phyloP scores from a whole-genome alignment of 2,113 vertebrate genomes.

The Scalopus aquaticus region DNA sequence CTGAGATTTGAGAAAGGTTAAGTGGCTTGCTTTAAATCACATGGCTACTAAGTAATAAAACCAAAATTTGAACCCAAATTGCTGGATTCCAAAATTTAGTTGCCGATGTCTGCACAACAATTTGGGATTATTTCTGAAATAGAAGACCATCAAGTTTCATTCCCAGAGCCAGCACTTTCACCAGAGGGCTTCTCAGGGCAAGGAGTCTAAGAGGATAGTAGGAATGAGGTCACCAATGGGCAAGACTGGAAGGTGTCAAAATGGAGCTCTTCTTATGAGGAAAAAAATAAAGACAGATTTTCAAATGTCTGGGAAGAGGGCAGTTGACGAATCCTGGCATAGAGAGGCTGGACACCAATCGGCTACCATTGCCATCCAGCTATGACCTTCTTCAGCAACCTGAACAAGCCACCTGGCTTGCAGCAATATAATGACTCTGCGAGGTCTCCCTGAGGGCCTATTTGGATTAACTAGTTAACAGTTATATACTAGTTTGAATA shows the following conservation, averaged over 20 bases:
- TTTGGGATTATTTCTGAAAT: not conserved
- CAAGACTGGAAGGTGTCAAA: not conserved
- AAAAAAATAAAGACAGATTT: conserved; percentile 16
- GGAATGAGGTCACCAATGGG: not conserved
- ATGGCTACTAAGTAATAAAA: not conserved
- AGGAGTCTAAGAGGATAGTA: not conserved
- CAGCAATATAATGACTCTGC: conserved; percentile 27
- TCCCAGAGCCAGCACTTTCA: not conserved
- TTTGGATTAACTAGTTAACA: conserved; percentile 68
- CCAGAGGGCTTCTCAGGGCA: not conserved
- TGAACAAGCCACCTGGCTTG: conserved; percentile 7
- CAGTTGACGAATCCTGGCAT: not conserved
- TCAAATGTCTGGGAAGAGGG: not conserved
- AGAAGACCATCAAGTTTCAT: not conserved
- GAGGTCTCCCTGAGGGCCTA: conserved; percentile 35
- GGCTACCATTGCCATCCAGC: not conserved
- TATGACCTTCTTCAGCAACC: not conserved
- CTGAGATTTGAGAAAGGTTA: not conserved
- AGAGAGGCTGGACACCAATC: not conserved
- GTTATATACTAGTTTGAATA: conserved; percentile 54
- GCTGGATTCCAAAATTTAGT: not conserved
- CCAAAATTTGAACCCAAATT: conserved; percentile 1
- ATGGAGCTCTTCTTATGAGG: not conserved
- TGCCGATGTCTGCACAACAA: not conserved
- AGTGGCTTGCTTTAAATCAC: not conserved